phyloP scores from a whole-genome alignment of 2,888 invertebrate genomes.

The Dynastes grantii region DNA sequence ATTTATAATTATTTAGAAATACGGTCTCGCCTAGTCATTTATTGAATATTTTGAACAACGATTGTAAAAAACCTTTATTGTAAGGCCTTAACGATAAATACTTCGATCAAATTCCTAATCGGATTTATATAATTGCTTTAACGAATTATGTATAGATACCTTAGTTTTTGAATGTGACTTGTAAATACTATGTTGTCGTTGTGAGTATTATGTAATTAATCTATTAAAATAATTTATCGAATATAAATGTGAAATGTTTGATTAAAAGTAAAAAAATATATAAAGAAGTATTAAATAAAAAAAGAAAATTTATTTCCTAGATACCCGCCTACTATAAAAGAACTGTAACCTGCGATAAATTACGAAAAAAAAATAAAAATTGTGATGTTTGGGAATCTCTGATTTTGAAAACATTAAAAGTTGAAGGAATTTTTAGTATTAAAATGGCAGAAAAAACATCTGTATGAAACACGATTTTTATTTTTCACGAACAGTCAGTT shows the following conservation, averaged over 20 bases:
- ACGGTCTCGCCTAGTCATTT: constrained; percentile 25
- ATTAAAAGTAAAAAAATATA: constrained; percentile 7
- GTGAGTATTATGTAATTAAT: constrained; percentile 35
- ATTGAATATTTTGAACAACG: constrained; percentile 43
- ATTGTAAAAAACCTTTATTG: constrained; percentile 37
- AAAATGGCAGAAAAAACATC: no score
- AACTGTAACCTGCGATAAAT: no score
- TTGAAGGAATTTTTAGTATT: no score
- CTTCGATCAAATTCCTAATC: constrained; percentile 26
- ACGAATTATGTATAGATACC: constrained; percentile 31
- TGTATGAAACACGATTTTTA: no score
- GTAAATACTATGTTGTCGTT: constrained; percentile 45
- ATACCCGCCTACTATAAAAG: no score
- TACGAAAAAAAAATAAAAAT: no score
- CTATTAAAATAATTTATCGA: constrained; percentile 34
- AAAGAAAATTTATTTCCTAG: not conserved
- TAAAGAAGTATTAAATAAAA: not conserved
- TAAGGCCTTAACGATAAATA: constrained; percentile 40
- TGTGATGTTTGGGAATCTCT: no score
- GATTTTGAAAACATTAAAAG: no score
- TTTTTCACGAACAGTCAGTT: no score
- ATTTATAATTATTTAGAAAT: constrained; percentile 3
- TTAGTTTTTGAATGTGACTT: constrained; percentile 14
- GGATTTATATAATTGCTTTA: constrained; percentile 30
- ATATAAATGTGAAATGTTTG: constrained; percentile 35